A percentile compares a stretch with the other conserved stretches of the same genome.
phyloP scores from a whole-genome alignment of 2,888 invertebrate genomes.

The Mactromeris polynyma region DNA sequence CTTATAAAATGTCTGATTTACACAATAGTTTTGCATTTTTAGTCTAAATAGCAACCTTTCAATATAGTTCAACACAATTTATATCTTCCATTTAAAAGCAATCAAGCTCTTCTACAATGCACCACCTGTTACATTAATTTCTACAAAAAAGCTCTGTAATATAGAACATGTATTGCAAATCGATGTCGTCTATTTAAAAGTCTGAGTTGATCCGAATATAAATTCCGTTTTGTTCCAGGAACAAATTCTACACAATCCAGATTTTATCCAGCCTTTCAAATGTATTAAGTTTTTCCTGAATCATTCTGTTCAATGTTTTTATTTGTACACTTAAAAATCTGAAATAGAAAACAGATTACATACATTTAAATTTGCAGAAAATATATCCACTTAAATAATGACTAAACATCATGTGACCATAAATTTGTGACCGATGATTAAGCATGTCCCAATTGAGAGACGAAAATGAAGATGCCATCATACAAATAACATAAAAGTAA shows the following conservation, averaged over 20 bases:
- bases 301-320: slow-evolving; percentile 10
- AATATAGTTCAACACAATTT: neutral
- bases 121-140: neutral
- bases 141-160: slow-evolving; percentile 20
- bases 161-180: neutral
- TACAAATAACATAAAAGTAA: too few species aligned
- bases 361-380: too few species aligned
- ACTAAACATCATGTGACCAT: too few species aligned
- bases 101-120: neutral
- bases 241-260: neutral
- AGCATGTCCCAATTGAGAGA: too few species aligned
- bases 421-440: too few species aligned
- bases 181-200: neutral
- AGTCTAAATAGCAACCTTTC: slow-evolving; percentile 12
- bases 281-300: neutral
- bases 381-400: too few species aligned
- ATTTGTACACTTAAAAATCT: slow-evolving; percentile 14
- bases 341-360: neutral
- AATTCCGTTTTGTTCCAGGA: slow-evolving; percentile 10
- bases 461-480: too few species aligned
- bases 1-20: slow-evolving; percentile 36
- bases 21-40: slow-evolving; percentile 20
- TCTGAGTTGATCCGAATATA: slow-evolving; percentile 1
- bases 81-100: neutral
- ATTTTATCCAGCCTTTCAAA: slow-evolving; percentile 4